Evolutionary conservation across 2,888 invertebrate genomes (phyloP).

Genomic region (Volucella bombylans): DNA sequence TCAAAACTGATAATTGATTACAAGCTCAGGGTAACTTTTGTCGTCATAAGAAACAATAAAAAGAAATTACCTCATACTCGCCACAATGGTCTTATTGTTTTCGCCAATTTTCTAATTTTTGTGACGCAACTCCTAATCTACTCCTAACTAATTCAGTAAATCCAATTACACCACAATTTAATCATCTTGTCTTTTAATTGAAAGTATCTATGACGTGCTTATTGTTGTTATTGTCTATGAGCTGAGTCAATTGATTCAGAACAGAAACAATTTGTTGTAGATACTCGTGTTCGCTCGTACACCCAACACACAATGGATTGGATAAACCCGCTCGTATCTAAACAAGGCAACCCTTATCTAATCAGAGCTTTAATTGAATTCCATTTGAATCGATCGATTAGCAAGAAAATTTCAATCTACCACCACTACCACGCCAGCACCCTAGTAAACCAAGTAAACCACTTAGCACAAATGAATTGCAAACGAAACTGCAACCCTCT

Average conservation of each 20-base stretch:
- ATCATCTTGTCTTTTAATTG: conserved; percentile 30
- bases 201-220: conserved; percentile 56
- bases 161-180: conserved; percentile 49
- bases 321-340: conserved; percentile 6
- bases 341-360: conserved; percentile 50
- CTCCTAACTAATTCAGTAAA: conserved; percentile 14
- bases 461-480: conserved; percentile 57
- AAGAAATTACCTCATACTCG: not conserved
- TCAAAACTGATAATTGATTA: not conserved
- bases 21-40: not conserved
- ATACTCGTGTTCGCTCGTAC: conserved; percentile 6
- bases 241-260: conserved; percentile 44
- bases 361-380: conserved; percentile 61
- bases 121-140: conserved; percentile 39
- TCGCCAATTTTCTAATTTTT: conserved; percentile 17
- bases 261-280: conserved; percentile 1
- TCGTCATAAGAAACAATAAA: conserved; percentile 13
- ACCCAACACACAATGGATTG: not conserved
- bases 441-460: conserved; percentile 10
- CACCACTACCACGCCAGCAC: not conserved
- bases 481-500: conserved; percentile 37
- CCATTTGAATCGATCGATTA: conserved; percentile 54
- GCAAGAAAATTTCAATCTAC: conserved; percentile 37
- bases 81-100: conserved; percentile 11
- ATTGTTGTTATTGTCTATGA: not conserved